Base-by-base conservation (phyloP, 2,888 invertebrate genomes). In the Allolobophora icterica region DNA sequence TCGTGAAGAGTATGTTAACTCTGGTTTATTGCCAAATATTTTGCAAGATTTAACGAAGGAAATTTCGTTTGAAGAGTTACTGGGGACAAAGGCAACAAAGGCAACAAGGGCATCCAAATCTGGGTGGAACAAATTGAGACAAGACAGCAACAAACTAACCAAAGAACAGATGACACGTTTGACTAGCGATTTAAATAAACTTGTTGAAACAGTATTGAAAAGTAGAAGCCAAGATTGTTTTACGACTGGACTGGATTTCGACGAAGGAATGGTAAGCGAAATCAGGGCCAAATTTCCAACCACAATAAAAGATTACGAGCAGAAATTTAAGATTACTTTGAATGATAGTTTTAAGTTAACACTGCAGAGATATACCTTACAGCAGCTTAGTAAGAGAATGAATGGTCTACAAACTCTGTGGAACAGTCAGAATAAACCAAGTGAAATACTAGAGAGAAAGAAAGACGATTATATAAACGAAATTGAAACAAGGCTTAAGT, bases 401-500 rank as follows among this genome's bases (percentile, higher is more conserved):
- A 38, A 19, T 24, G 24, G 3, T 87, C 38, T 87, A 35, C 87
- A 87, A 24, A 30, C 6, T 35, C 5, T 24, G 24, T 87, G 87
- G 87, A 87, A 87, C 38, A 87, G 24, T 35, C 87, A 87, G 38
- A 87, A 87, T 38, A 15, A 17, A 35, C 87, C 87, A 87, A 34
- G 24, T 35, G 34, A 87, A 87, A 87, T 87, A 5, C 24, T 87
- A 24, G 15, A 35, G 13, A 6, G 24, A 38, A 87, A 87, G 38
- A 87, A 87, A 38, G 87, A 87, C 30, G 87, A 87, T 35, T 87
- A 87, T 38, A 35, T 87, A 34, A 35, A 19, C 35, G 87, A 87
- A 87, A 87, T 87, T 87, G 87, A 87, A 87, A 87, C 87, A 35
- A 4, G 87, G 24, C 87, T 87, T 38, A 87, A 87, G 24, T 87